Evolutionary conservation across 2,797 vertebrate genomes (phyloP).

Genomic region (Nothura maculosa): DNA sequence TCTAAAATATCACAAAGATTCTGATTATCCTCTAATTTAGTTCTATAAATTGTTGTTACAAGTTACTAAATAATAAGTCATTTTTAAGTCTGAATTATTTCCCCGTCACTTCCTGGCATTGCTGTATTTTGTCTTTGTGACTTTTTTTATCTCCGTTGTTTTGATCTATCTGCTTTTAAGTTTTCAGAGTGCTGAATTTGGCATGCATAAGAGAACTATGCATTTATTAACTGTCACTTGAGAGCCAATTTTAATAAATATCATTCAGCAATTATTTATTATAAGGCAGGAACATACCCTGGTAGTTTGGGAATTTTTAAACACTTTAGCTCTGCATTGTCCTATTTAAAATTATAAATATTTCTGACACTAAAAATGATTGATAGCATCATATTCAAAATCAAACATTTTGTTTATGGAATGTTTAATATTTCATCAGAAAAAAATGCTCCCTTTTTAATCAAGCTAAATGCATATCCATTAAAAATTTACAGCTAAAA

Average conservation of each 20-base stretch:
- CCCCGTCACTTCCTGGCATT: slow-evolving; percentile 43
- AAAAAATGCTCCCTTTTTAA: background rate
- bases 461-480: background rate
- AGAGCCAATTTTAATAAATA: slow-evolving; percentile 76
- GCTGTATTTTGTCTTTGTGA: slow-evolving; percentile 73
- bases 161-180: slow-evolving; percentile 78
- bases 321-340: background rate
- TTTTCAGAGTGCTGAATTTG: slow-evolving; percentile 67
- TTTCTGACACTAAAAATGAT: slow-evolving; percentile 19
- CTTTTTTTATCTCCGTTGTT: slow-evolving; percentile 65
- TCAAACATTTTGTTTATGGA: slow-evolving; percentile 28
- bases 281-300: slow-evolving; percentile 13
- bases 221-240: slow-evolving; percentile 76
- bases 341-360: slow-evolving; percentile 48
- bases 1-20: slow-evolving; percentile 37
- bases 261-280: slow-evolving; percentile 64
- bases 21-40: slow-evolving; percentile 63
- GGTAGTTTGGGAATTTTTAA: background rate
- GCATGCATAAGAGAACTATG: slow-evolving; percentile 66
- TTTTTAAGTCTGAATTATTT: slow-evolving; percentile 70
- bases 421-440: background rate
- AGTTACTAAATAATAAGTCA: slow-evolving; percentile 54
- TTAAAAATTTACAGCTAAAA: slow-evolving; percentile 4
- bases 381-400: background rate
- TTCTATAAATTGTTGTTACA: slow-evolving; percentile 55